Base-by-base conservation (phyloP, 1,140 invertebrate genomes). In the Trichoplusia ni region DNA sequence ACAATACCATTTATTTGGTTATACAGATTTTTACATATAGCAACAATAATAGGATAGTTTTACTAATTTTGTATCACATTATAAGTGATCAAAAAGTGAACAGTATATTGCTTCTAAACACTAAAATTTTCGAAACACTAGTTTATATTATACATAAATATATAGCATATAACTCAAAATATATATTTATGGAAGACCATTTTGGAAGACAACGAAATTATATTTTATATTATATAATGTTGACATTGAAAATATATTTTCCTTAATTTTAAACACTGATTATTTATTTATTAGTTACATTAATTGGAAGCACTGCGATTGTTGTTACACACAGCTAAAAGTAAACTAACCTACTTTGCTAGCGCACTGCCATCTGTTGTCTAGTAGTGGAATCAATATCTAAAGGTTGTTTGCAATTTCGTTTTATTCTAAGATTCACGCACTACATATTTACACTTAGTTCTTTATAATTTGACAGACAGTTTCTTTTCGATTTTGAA, bases 1-100 rank as follows among this genome's bases (percentile, higher is more conserved):
- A 86, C 86, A 89, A 82, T 80, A 86, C 83, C 82, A 86, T 86
- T 87, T 89, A 86, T 81, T 82, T 82, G 81, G 83, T 82, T 89
- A 89, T 84, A 89, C 81, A 86, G 75, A 69, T 89, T 84, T 75
- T 81, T 83, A 89, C 79, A 86, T 79, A 82, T 81, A 86, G 82
- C 81, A 89, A 87, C 84, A 85, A 77, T 75, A 71, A 77, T 78
- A 78, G 68, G 73, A 75, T 75, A 77, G 69, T 77, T 78, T 69
- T 49, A 73, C 80, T 86, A 85, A 75, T 63, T 66, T 67, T 38
- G 13, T 49, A 19, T 58, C 73, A 73, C 66, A 56, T 75, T 76
- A 75, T 67, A 79, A 75, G 76, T 75, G 73, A 80, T 82, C 69
- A 72, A 77, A 79, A 79, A 78, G 37, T 64, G 49, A 62, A 53